Percentiles rank a stretch among this genome's conserved stretches.
Evolutionary conservation across 2,888 invertebrate species (phyloP).

Genomic region (Blastobasis adustella): DNA sequence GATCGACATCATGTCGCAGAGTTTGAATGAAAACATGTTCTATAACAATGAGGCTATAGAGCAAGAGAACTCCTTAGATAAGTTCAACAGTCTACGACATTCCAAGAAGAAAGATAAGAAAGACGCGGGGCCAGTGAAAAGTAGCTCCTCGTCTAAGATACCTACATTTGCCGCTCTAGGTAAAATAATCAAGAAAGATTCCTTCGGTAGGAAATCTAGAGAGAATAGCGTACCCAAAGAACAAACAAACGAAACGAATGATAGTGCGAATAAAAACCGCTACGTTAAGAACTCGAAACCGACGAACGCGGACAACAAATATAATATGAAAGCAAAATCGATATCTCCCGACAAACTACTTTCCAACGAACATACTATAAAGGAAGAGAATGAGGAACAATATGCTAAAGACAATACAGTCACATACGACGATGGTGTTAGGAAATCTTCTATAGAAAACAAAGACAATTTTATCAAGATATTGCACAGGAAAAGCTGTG

Average conservation of each 20-base stretch:
- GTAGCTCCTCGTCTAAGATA: slow-evolving; percentile 64
- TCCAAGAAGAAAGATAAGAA: slow-evolving; percentile 60
- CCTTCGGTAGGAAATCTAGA: slow-evolving; percentile 48
- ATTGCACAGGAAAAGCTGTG: slow-evolving; percentile 62
- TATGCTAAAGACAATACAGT: slow-evolving; percentile 13
- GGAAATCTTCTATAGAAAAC: slow-evolving; percentile 5
- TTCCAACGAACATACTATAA: slow-evolving; percentile 33
- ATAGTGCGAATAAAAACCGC: slow-evolving; percentile 38
- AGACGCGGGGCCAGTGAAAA: slow-evolving; percentile 46
- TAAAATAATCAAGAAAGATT: slow-evolving; percentile 68
- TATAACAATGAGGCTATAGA: slow-evolving; percentile 66
- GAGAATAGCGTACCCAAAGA: slow-evolving; percentile 35
- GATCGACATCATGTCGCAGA: slow-evolving; percentile 69
- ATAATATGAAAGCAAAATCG: slow-evolving; percentile 53
- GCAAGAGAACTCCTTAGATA: slow-evolving; percentile 50
- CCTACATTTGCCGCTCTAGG: slow-evolving; percentile 67
- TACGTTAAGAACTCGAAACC: slow-evolving; percentile 61
- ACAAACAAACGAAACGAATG: slow-evolving; percentile 15
- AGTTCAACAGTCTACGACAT: slow-evolving; percentile 59
- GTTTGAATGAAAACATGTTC: slow-evolving; percentile 70
- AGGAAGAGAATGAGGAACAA: slow-evolving; percentile 34
- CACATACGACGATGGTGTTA: slow-evolving; percentile 4
- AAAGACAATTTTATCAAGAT: slow-evolving; percentile 20
- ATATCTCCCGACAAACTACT: slow-evolving; percentile 48
- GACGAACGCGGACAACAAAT: slow-evolving; percentile 51